phyloP scores from a whole-genome alignment of 2,888 invertebrate genomes.

The Euphydryas editha region DNA sequence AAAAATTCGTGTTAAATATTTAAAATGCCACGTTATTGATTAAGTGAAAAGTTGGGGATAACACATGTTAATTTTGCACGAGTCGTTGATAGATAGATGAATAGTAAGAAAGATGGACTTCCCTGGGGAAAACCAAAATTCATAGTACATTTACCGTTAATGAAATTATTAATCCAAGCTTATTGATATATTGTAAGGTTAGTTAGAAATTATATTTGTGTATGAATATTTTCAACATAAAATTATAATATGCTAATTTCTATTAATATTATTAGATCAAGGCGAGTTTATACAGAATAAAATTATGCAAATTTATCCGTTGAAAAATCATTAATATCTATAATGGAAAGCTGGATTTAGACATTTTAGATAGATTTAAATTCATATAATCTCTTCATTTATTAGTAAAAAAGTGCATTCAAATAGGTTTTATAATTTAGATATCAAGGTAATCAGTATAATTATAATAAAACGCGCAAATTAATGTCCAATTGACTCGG shows the following conservation, averaged over 20 bases:
- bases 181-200: not conserved
- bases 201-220: not conserved
- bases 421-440: not conserved
- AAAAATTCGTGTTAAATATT: too few species aligned
- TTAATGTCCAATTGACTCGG: constrained; percentile 10
- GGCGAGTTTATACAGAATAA: not conserved
- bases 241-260: not conserved
- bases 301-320: not conserved
- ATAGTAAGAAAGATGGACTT: too few species aligned
- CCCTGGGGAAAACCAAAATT: too few species aligned
- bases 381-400: too few species aligned
- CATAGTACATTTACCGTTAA: too few species aligned
- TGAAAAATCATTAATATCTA: not conserved
- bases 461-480: not conserved
- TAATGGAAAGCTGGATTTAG: not conserved
- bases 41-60: too few species aligned
- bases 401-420: not conserved
- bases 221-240: not conserved
- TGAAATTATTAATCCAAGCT: too few species aligned
- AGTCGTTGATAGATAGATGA: too few species aligned
- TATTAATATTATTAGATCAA: not conserved
- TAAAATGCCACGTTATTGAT: too few species aligned
- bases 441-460: not conserved
- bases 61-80: too few species aligned
- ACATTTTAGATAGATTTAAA: not conserved